Evolutionary conservation across 1,140 invertebrate species (phyloP), one percentile per base, ranked within the genome.

Genomic region (Belonocnema kinseyi): DNA sequence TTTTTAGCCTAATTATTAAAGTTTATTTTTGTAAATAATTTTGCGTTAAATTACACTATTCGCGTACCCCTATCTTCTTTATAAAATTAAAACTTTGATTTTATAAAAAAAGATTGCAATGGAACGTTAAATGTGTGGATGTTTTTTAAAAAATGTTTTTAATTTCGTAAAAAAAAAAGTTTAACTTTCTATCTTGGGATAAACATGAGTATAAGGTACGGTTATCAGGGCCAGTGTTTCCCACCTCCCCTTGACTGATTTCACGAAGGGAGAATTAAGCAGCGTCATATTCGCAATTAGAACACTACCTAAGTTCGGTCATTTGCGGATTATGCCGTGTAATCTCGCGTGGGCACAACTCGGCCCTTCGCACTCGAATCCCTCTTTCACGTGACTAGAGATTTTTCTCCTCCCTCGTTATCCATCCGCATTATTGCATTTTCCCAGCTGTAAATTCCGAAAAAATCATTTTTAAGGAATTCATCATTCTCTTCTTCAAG

Each of bases 281-380:
- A 86, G 61, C 82, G 86, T 87, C 85, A 87, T 86, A 87, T 85
- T 86, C 77, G 82, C 83, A 86, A 87, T 86, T 86, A 87, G 74
- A 84, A 54, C 75, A 50, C 79, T 50, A 74, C 74, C 77, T 78
- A 85, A 86, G 80, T 85, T 85, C 74, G 80, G 80, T 79, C 82
- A 84, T 84, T 86, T 85, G 75, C 81, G 78, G 81, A 85, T 86
- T 85, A 84, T 85, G 82, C 84, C 82, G 56, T 79, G 83, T 86
- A 87, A 85, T 86, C 82, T 84, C 77, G 76, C 77, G 33, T 14
- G 66, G 50, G 26, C 54, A 53, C 46, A 72, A 33, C 70, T 73
- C 77, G 77, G 75, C 74, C 76, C 70, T 71, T 81, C 74, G 72
- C 58, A 26, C 58, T 16, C 11, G 26, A 66, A 76, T 77, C 72